phyloP scores from a whole-genome alignment of 1,140 invertebrate genomes.

The Drosophila chauvacae region DNA sequence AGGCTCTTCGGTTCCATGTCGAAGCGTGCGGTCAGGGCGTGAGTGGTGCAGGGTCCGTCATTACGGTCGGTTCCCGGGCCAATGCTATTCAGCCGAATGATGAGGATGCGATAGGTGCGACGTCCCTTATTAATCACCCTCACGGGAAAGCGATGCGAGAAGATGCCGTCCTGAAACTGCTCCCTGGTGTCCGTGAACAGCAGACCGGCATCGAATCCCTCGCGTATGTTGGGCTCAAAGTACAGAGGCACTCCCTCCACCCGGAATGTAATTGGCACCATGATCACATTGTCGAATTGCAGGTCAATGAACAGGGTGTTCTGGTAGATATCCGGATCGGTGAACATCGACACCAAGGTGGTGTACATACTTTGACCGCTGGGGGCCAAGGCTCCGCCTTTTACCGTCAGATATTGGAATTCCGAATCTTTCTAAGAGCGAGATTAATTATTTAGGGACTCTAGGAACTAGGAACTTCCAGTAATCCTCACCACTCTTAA shows the following conservation, averaged over 20 bases:
- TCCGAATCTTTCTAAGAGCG: slow-evolving; percentile 40
- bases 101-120: slow-evolving; percentile 54
- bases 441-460: neutral
- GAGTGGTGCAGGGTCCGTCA: slow-evolving; percentile 22
- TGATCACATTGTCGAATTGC: slow-evolving; percentile 58
- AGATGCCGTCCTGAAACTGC: slow-evolving; percentile 46
- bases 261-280: slow-evolving; percentile 64
- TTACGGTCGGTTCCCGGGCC: neutral
- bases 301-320: slow-evolving; percentile 65
- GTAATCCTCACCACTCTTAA: slow-evolving; percentile 60
- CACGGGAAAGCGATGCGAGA: slow-evolving; percentile 36
- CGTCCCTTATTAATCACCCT: slow-evolving; percentile 55
- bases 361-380: slow-evolving; percentile 73
- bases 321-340: slow-evolving; percentile 71
- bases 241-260: slow-evolving; percentile 72
- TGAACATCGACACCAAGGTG: slow-evolving; percentile 53
- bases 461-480: neutral
- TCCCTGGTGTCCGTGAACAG: slow-evolving; percentile 60
- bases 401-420: slow-evolving; percentile 51
- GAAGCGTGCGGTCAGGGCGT: slow-evolving; percentile 51
- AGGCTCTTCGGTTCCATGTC: slow-evolving; percentile 64
- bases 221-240: slow-evolving; percentile 62
- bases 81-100: slow-evolving; percentile 52
- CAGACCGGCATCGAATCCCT: slow-evolving; percentile 59
- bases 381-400: slow-evolving; percentile 52